Base-by-base conservation (phyloP, 2,797 vertebrate genomes). In the Chelidonichthys spinosus region DNA sequence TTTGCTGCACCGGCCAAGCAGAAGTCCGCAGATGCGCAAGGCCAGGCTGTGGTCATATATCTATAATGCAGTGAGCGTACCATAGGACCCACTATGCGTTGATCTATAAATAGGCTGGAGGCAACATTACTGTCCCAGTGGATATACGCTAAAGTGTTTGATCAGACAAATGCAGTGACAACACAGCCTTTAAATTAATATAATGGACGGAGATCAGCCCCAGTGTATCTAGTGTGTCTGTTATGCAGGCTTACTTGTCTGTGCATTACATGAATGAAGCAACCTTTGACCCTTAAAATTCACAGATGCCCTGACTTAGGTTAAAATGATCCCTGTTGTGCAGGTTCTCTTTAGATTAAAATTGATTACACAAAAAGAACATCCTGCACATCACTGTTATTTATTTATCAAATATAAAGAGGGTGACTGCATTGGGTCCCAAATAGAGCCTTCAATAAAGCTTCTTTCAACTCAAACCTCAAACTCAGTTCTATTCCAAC, bases 21-120 rank as follows among this genome's bases (percentile, higher is more conserved):
- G 64, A 59, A 72, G 42, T 72, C 79, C 56, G 76, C 81, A 83
- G 87, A 88, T 90, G 83, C 37, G 18, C 15, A 15, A 37, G 69
- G 69, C 73, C 63, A 56, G 66, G 54, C 82, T 62, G 63, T 56
- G 67, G 50, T 62, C 56, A 6, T 78, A 72, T 62, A 80, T 89
- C 69, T 78, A 76, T 81, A 86, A 77, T 77, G 68, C 81, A 68
- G 14, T 17, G 64, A 71, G 14, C 25, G 66, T 25, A 49, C 69
- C 59, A 44, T 71, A 68, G 55, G 62, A 77, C 40, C 69, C 32
- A 72, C 62, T 33, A 25, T 56, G 59, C 63, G 40, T 68, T 10
- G 54, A 63, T 70, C 88, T 87, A 89, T 87, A 90, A 86, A 89
- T 85, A 90, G 60, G 46, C 36, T 39, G 3, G 46, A 66, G 25